phyloP scores from a whole-genome alignment of 2,113 vertebrate species.

The Pleuronectes platessa region DNA sequence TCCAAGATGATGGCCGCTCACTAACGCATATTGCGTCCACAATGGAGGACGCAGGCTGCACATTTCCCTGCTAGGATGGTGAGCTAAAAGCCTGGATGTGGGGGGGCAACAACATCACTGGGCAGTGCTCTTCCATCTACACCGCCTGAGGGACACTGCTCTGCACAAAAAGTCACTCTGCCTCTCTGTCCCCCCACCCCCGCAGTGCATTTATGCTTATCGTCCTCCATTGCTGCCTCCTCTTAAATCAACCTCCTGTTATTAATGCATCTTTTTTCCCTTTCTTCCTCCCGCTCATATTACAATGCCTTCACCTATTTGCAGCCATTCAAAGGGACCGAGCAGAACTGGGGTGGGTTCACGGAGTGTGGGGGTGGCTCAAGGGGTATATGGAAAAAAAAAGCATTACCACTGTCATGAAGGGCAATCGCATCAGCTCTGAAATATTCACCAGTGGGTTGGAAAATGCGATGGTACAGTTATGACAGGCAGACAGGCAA shows the following conservation, averaged over 20 bases:
- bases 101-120: constrained; percentile 71
- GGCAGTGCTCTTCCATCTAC: constrained; percentile 70
- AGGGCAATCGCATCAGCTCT: constrained; percentile 97
- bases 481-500: constrained; percentile 92
- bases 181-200: constrained; percentile 55
- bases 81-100: constrained; percentile 73
- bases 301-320: constrained; percentile 72
- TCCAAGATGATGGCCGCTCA: constrained; percentile 64
- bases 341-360: constrained; percentile 46
- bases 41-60: constrained; percentile 76
- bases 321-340: constrained; percentile 61
- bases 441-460: constrained; percentile 99
- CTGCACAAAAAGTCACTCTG: constrained; percentile 79
- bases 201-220: constrained; percentile 69
- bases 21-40: constrained; percentile 76
- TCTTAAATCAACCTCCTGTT: constrained; percentile 73
- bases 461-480: constrained; percentile 94
- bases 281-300: constrained; percentile 45
- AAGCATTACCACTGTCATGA: constrained; percentile 86
- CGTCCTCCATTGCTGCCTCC: constrained; percentile 57
- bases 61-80: constrained; percentile 76
- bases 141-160: constrained; percentile 80
- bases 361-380: constrained; percentile 57
- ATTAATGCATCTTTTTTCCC: constrained; percentile 57
- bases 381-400: constrained; percentile 49